These are phyloP conservation scores for Drosophila rubida DNA, from an alignment of 2,888 invertebrate genomes.

Conservation along the genomic window DNA sequence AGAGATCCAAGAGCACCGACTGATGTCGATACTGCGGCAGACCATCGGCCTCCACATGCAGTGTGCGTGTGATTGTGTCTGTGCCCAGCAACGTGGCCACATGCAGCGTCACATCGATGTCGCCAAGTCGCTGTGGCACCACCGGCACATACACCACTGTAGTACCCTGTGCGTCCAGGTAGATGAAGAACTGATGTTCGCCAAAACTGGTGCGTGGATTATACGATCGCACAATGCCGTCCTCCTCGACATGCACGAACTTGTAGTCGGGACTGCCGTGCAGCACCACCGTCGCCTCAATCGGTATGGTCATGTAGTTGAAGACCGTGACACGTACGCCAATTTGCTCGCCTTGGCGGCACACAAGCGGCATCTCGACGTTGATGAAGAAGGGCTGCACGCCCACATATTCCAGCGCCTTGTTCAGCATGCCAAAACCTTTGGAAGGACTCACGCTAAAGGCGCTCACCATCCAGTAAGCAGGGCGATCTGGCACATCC, in stretches of 20 bases:
- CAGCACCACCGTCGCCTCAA: slow-evolving; percentile 95
- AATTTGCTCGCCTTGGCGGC: slow-evolving; percentile 96
- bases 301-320: slow-evolving; percentile 94
- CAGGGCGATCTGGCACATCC: slow-evolving; percentile 93
- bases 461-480: slow-evolving; percentile 96
- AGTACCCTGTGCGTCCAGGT: slow-evolving; percentile 91
- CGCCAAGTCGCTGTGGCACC: slow-evolving; percentile 92
- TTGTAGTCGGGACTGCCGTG: slow-evolving; percentile 94
- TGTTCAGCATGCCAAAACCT: slow-evolving; percentile 94
- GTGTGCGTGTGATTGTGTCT: slow-evolving; percentile 88
- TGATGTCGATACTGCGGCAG: slow-evolving; percentile 96
- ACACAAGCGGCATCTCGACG: slow-evolving; percentile 94
- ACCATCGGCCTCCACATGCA: slow-evolving; percentile 94
- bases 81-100: slow-evolving; percentile 91
- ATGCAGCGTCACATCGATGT: slow-evolving; percentile 90
- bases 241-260: slow-evolving; percentile 95
- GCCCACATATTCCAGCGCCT: slow-evolving; percentile 94
- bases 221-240: slow-evolving; percentile 94
- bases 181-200: slow-evolving; percentile 97
- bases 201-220: slow-evolving; percentile 95
- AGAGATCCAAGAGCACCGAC: slow-evolving; percentile 95
- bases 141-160: slow-evolving; percentile 95
- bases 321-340: slow-evolving; percentile 96
- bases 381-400: slow-evolving; percentile 97
- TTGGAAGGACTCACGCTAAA: slow-evolving; percentile 94